Percentiles rank a stretch among this genome's conserved stretches.
phyloP scores from a whole-genome alignment of 1,140 invertebrate genomes.

The Hycleus phaleratus region DNA sequence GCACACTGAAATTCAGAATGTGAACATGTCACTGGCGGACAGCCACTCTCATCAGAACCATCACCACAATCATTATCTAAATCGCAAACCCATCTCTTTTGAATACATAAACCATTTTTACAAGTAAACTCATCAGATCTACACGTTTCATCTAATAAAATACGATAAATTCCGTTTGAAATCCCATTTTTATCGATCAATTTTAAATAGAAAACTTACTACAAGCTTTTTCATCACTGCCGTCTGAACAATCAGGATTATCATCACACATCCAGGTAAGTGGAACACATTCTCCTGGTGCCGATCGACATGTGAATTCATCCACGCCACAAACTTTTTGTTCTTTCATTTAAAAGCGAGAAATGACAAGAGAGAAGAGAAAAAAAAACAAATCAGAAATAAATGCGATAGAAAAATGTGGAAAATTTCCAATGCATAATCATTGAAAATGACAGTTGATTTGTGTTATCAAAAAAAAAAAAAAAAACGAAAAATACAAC shows the following conservation, averaged over 20 bases:
- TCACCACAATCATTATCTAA: slow-evolving; percentile 81
- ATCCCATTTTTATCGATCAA: neutral
- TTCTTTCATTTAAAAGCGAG: slow-evolving; percentile 42
- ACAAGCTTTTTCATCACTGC: slow-evolving; percentile 77
- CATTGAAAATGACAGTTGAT: no score
- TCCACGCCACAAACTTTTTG: slow-evolving; percentile 73
- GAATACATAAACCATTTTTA: slow-evolving; percentile 80
- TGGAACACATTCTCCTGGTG: slow-evolving; percentile 76
- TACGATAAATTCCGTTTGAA: neutral
- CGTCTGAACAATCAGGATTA: slow-evolving; percentile 78
- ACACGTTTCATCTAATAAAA: slow-evolving; percentile 68
- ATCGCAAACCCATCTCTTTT: slow-evolving; percentile 81
- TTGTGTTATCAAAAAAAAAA: neutral
- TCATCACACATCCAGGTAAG: slow-evolving; percentile 89
- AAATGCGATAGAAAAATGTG: no score
- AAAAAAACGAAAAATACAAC: slow-evolving; percentile 25
- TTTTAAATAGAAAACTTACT: slow-evolving; percentile 57
- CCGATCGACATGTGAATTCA: slow-evolving; percentile 75
- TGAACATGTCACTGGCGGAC: slow-evolving; percentile 58
- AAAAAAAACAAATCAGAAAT: slow-evolving; percentile 6
- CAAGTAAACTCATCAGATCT: slow-evolving; percentile 85
- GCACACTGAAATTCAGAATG: slow-evolving; percentile 63
- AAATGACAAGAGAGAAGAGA: slow-evolving; percentile 15
- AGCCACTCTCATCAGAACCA: slow-evolving; percentile 71
- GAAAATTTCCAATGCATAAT: no score